Evolutionary conservation across 1,140 invertebrate genomes (phyloP), one percentile per base, ranked within the genome.

Genomic region (Maconellicoccus hirsutus): DNA sequence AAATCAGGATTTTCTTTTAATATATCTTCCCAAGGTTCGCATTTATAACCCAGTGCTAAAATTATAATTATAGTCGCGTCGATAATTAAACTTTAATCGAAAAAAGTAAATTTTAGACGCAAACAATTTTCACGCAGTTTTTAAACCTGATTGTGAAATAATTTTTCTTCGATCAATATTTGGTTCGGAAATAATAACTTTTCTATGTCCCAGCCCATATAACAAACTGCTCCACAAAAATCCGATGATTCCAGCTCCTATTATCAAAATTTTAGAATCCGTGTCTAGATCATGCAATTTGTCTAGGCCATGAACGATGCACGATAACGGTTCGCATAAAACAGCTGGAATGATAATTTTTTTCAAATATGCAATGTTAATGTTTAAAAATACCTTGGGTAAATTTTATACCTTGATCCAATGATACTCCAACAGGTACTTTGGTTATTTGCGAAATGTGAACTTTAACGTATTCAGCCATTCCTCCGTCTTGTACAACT

Each of bases 231-330:
- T 75, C 86, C 87, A 89, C 1, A 89, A 77, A 72, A 87, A 74
- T 75, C 87, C 87, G 74, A 89, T 88, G 61, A 89, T 88, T 6
- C 87, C 87, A 27, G 87, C 86, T 1, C 87, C 87, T 1, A 83
- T 81, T 0, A 89, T 78, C 0, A 89, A 79, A n/a, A 89, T 83
- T 66, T 81, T 84, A 1, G 79, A 74, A 3, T 86, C 86, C 16
- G 88, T 79, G 1, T 80, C 74, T 16, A 88, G 79, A 0, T 85
- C 84, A 71, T 81, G 80, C 7, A 86, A 81, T 33, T 79, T 79
- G 73, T 88, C 84, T 80, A 83, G 85, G 0, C 86, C 87, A 72
- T 88, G 87, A 3, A 85, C 80, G 1, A 89, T 76, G 74, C 87
- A 89, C 0, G 87, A 88, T 6, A 88, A 78, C 0, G 87, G 87